Base-by-base conservation (phyloP, 37 sponge, comb jelly and placozoan genomes). In the Geodia barretti region DNA sequence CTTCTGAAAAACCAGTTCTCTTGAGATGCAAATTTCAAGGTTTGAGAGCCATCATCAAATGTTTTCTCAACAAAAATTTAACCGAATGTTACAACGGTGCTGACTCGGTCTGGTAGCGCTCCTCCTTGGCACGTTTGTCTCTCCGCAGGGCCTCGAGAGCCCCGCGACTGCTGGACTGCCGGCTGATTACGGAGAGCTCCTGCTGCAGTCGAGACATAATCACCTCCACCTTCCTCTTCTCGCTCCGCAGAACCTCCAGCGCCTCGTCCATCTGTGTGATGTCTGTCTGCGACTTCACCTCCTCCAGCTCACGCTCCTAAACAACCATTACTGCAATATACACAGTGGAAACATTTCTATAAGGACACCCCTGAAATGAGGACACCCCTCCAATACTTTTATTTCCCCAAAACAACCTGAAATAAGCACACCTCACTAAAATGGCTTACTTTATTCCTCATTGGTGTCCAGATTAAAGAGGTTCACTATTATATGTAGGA, bases 121-220 rank as follows among this genome's bases (percentile, higher is more conserved):
- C 83, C 29, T 91, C 91, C 41, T 86, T 86, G 59, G 17, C 63
- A 25, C 77, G 70, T 68, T 80, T 90, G 37, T 91, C 79, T 40
- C 76, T 94, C 64, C 70, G 68, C n/a, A 91, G 68, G 2, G 73
- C 80, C 0, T 94, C 92, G 26, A 94, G 74, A 2, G 89, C 95
- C 5, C 95, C 95, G 62, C 95, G 73, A 24, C 73, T 81, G 2
- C 62, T 31, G 0, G 92, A 88, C 75, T 91, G 95, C 80, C 78
- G 83, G 28, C 79, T 91, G 19, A 91, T 72, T n/a, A 31, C 41
- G 26, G 62, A 42, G 67, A 91, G 73, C 73, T 94, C 95, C 30
- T 77, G 60, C 74, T 92, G 93, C 35, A 92, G 79, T 3, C 24
- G 28, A 19, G 17, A 1, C 60, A 85, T 72, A 39, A 41, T 43